Evolutionary conservation across 2,888 invertebrate genomes (phyloP).

Genomic region (Rhaphigaster nebulosa): DNA sequence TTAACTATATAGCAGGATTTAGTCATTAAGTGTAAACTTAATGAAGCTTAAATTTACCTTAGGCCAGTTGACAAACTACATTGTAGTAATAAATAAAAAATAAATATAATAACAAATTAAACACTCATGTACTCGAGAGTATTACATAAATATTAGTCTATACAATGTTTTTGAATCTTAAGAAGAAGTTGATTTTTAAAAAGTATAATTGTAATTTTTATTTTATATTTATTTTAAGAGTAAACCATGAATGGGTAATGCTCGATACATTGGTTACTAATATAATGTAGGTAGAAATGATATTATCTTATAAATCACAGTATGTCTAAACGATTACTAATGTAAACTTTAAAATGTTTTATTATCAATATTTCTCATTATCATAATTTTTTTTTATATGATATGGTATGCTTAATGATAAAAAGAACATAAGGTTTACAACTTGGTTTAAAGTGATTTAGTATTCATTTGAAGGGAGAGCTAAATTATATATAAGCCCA

Average conservation of each 20-base stretch:
- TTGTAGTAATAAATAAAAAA: conserved; percentile 35
- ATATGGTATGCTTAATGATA: conserved; percentile 30
- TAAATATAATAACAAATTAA: conserved; percentile 33
- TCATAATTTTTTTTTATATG: conserved; percentile 37
- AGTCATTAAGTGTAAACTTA: conserved; percentile 48
- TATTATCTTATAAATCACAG: conserved; percentile 49
- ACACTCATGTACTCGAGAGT: background rate
- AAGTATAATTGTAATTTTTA: background rate
- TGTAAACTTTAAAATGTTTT: conserved; percentile 25
- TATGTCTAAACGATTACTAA: conserved; percentile 36
- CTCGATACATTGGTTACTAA: conserved; percentile 26
- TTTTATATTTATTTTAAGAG: background rate
- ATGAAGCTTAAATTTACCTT: conserved; percentile 53
- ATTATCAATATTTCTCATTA: conserved; percentile 34
- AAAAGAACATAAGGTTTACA: background rate
- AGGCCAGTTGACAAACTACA: conserved; percentile 55
- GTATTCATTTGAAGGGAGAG: background rate
- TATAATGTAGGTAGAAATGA: conserved; percentile 33
- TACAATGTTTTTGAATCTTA: conserved; percentile 1
- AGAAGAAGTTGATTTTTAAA: conserved; percentile 16
- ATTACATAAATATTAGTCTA: conserved; percentile 30
- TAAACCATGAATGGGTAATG: conserved; percentile 5
- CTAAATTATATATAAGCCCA: background rate
- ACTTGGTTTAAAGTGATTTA: background rate
- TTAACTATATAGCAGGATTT: conserved; percentile 51